Percentiles rank a stretch among this genome's conserved stretches.
These are phyloP conservation scores for Ctenicera cuprea DNA, from an alignment of 2,888 invertebrate species.

Conservation along the genomic window DNA sequence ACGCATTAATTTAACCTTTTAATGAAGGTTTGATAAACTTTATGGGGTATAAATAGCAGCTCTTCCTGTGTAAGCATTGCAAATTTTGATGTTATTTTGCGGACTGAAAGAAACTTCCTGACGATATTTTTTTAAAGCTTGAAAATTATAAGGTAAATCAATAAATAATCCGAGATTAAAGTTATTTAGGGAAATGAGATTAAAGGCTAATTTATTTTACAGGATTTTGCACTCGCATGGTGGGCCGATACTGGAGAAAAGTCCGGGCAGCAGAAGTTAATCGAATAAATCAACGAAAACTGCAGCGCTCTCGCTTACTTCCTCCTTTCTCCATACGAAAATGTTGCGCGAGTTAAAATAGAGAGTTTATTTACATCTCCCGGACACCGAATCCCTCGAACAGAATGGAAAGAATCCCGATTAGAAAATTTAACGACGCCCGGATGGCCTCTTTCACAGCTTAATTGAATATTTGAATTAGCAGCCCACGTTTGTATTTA, in stretches of 20 bases:
- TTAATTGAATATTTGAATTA: slow-evolving; percentile 45
- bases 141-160: slow-evolving; percentile 25
- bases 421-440: slow-evolving; percentile 42
- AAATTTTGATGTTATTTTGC: not conserved
- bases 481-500: slow-evolving; percentile 33
- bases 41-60: no score
- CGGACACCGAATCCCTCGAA: not conserved
- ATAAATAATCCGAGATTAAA: slow-evolving; percentile 12
- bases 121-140: not conserved
- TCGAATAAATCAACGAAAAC: not conserved
- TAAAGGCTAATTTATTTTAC: slow-evolving; percentile 29
- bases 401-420: slow-evolving; percentile 30
- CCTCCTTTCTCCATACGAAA: slow-evolving; percentile 15
- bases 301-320: not conserved
- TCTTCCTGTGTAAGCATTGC: not conserved
- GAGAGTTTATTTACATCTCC: slow-evolving; percentile 23
- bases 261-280: slow-evolving; percentile 11
- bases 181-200: slow-evolving; percentile 3
- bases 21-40: slow-evolving; percentile 36
- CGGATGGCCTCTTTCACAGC: slow-evolving; percentile 36
- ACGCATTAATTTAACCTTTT: slow-evolving; percentile 42
- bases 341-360: not conserved
- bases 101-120: not conserved
- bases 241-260: not conserved
- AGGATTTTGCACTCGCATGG: slow-evolving; percentile 21